Evolutionary conservation across 2,797 vertebrate genomes (phyloP).

Genomic region (Coluber constrictor): DNA sequence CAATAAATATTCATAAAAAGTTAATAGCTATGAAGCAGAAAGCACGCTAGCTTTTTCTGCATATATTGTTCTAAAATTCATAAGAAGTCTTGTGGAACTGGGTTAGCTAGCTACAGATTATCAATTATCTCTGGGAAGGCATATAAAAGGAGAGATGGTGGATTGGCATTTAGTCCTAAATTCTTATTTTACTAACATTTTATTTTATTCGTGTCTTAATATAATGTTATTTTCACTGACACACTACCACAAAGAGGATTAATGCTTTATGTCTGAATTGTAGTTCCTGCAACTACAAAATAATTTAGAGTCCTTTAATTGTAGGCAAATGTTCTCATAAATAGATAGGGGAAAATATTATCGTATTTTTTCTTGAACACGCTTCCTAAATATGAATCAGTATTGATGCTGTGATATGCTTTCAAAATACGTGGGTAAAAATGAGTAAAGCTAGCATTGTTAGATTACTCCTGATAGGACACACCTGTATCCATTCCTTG

Average conservation of each 20-base stretch:
- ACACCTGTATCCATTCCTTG: neutral
- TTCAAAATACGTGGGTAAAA: neutral
- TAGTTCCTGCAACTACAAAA: slow-evolving; percentile 27
- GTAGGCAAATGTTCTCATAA: slow-evolving; percentile 17
- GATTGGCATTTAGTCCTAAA: neutral
- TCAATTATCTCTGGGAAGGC: neutral
- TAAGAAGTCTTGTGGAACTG: neutral
- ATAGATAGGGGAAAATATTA: neutral
- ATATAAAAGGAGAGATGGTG: neutral
- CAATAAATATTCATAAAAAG: neutral
- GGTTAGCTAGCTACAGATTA: neutral
- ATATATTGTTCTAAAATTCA: neutral
- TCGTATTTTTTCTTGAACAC: neutral
- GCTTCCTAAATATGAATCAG: neutral
- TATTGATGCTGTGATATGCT: neutral
- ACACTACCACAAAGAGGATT: slow-evolving; percentile 47
- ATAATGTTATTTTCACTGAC: neutral
- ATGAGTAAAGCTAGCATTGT: neutral
- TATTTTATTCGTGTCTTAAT: neutral
- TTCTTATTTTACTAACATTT: neutral
- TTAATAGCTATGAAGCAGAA: neutral
- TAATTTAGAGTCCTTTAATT: slow-evolving; percentile 24
- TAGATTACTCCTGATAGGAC: neutral
- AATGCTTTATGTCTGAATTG: slow-evolving; percentile 55
- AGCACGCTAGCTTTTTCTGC: neutral